phyloP scores from a whole-genome alignment of 2,888 invertebrate species.

The Tipula vernalis region DNA sequence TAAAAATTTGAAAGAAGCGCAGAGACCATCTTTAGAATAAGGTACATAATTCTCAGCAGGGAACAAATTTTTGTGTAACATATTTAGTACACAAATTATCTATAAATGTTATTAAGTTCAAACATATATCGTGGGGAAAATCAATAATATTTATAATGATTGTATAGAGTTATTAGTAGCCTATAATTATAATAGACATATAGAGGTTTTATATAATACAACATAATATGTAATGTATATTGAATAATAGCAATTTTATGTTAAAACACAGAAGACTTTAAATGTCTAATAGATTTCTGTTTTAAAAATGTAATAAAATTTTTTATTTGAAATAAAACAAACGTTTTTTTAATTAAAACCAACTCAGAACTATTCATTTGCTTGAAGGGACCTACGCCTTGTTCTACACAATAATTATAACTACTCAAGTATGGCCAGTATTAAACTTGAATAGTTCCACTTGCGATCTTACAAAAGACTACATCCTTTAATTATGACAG shows the following conservation, averaged over 20 bases:
- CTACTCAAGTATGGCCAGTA: no score
- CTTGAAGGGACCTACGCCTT: no score
- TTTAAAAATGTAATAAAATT: background rate
- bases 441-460: no score
- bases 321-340: constrained; percentile 4
- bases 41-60: background rate
- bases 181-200: background rate
- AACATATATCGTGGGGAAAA: background rate
- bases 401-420: no score
- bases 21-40: background rate
- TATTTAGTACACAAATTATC: background rate
- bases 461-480: no score
- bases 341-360: background rate
- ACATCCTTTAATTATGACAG: no score
- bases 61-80: background rate
- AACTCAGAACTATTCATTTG: no score
- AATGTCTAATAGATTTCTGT: background rate
- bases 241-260: background rate
- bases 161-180: background rate
- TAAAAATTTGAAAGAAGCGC: background rate
- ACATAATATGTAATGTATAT: background rate
- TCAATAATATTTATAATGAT: background rate
- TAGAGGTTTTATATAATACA: background rate
- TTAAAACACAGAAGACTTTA: background rate
- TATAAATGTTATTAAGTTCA: background rate